phyloP scores from a whole-genome alignment of 2,797 vertebrate species.

The Lepilemur ruficaudatus region DNA sequence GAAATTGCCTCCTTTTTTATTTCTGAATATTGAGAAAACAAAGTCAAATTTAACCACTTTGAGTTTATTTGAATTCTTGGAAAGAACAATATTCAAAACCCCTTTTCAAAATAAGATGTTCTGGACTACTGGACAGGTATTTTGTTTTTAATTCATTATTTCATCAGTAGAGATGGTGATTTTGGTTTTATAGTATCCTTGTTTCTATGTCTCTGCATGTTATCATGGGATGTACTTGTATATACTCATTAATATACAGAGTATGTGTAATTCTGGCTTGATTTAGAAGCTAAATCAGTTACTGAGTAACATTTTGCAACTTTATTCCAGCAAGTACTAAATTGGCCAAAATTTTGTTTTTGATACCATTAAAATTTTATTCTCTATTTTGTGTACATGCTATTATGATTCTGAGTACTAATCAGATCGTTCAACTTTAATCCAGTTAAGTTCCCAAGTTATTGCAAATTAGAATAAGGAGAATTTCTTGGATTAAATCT shows the following conservation, averaged over 20 bases:
- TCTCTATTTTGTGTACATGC: constrained; percentile 64
- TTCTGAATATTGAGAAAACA: background rate
- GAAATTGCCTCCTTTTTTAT: constrained; percentile 9
- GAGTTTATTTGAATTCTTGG: constrained; percentile 16
- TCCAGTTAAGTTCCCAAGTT: background rate
- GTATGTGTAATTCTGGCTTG: constrained; percentile 63
- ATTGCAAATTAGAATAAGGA: constrained; percentile 9
- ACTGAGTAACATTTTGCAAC: constrained; percentile 71
- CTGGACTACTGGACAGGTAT: background rate
- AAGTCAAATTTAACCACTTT: background rate
- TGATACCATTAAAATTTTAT: constrained; percentile 77
- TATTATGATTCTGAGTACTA: constrained; percentile 56
- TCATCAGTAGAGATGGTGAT: background rate
- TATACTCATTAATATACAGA: constrained; percentile 67
- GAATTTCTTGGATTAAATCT: constrained; percentile 7
- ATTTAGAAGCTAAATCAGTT: constrained; percentile 74
- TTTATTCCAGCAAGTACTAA: constrained; percentile 71
- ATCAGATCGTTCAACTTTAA: background rate
- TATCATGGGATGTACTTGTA: constrained; percentile 65
- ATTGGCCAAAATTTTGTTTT: constrained; percentile 65
- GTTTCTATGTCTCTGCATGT: constrained; percentile 64
- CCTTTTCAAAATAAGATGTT: constrained; percentile 18
- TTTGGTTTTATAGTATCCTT: constrained; percentile 8
- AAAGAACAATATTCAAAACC: constrained; percentile 14
- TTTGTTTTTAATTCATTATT: background rate